Evolutionary conservation across 2,888 invertebrate species (phyloP), one percentile per base, ranked within the genome.

Genomic region (Protula sp.): DNA sequence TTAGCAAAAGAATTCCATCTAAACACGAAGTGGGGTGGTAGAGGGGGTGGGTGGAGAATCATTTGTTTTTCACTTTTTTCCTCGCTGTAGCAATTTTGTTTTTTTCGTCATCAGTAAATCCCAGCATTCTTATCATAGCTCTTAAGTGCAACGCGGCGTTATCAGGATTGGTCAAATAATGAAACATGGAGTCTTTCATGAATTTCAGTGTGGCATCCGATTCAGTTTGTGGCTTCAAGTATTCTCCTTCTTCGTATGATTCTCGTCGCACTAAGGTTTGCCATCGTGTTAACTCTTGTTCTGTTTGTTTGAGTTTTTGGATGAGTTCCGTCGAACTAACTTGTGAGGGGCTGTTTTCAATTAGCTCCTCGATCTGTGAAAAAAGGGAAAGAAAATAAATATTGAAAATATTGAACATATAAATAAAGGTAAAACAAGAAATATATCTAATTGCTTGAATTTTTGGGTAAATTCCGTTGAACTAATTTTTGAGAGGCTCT

Each of bases 271-370:
- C 60, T 2, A 75, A 59, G 1, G 72, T 68, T 65, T 77, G 77
- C 77, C 77, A 77, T 58, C 73, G 72, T n/a, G 72, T 73, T 24
- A 78, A 68, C 57, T 78, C 74, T 22, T 67, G 56, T 58, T 78
- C 73, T 0, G 77, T 77, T 51, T 64, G 61, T 5, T 72, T 67
- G 55, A 78, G 63, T 60, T 76, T 75, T 54, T 69, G 67, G 30
- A 74, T 65, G 29, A 77, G 64, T 57, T 78, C 78, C 2, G 69
- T 65, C 14, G 73, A 68, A 3, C 72, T 70, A 9, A 75, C 74
- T 19, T n/a, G 55, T 47, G 64, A 47, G n/a, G 67, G 61, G 38
- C 59, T 59, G 3, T 56, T 45, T 26, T 5, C 58, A 1, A 72
- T 73, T 28, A 74, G 55, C 30, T 73, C 63, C 58, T 75, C 75